A percentile compares a stretch with the other conserved stretches of the same genome.
Evolutionary conservation across 1,140 invertebrate species (phyloP).

Genomic region (Nomia melanderi): DNA sequence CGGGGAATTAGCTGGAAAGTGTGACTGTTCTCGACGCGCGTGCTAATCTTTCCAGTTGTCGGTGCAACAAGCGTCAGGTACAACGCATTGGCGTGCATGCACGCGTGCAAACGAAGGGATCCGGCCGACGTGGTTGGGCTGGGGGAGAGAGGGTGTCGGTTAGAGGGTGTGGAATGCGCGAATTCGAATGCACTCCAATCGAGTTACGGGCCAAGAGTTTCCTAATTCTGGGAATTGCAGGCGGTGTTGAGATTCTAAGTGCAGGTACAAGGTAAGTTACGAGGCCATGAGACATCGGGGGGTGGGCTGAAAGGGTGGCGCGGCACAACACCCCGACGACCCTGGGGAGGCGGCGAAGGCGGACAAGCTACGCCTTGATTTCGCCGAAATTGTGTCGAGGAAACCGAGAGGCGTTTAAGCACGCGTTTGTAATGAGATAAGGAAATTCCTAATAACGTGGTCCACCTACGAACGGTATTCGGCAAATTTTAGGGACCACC

Average conservation of each 20-base stretch:
- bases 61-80: conserved; percentile 8
- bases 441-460: conserved; percentile 46
- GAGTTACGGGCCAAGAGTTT: conserved; percentile 50
- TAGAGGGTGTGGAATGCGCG: conserved; percentile 12
- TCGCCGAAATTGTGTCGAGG: conserved; percentile 34
- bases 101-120: neutral
- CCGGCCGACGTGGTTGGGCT: neutral
- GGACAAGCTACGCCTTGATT: conserved; percentile 40
- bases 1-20: neutral
- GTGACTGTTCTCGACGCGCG: conserved; percentile 28
- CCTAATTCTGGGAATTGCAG: conserved; percentile 50
- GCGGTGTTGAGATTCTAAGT: conserved; percentile 46
- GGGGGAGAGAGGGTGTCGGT: too few relatives aligned
- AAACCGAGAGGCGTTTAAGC: conserved; percentile 51
- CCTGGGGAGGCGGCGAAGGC: neutral
- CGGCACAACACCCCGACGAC: too few relatives aligned
- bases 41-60: conserved; percentile 36
- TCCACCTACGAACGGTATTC: neutral
- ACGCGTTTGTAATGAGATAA: conserved; percentile 49
- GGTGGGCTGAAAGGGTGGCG: neutral
- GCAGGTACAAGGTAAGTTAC: conserved; percentile 45
- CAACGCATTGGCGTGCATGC: conserved; percentile 29
- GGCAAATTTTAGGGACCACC: conserved; percentile 12
- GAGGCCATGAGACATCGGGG: conserved; percentile 27
- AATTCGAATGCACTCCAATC: conserved; percentile 52